Evolutionary conservation across 1,140 invertebrate species (phyloP).

Genomic region (Fopius arisanus): DNA sequence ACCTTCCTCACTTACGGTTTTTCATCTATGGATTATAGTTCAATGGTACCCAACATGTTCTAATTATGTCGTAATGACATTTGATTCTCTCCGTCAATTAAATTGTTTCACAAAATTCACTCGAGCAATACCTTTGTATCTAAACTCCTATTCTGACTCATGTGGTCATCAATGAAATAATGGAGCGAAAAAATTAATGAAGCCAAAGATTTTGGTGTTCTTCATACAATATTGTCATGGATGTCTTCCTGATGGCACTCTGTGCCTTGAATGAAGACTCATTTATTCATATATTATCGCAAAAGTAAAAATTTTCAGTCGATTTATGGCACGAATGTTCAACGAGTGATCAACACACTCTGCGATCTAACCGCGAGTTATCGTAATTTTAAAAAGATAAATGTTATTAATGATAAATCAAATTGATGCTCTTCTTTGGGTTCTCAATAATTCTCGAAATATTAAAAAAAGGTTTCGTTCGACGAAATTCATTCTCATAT

Average conservation of each 20-base stretch:
- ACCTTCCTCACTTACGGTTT: constrained; percentile 17
- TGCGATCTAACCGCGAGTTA: neutral
- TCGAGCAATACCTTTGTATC: neutral
- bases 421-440: constrained; percentile 27
- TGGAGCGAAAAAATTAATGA: constrained; percentile 4
- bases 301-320: constrained; percentile 15
- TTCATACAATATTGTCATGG: constrained; percentile 46
- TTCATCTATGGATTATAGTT: constrained; percentile 17
- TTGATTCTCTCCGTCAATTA: constrained; percentile 19
- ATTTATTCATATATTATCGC: neutral
- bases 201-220: constrained; percentile 31
- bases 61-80: constrained; percentile 24
- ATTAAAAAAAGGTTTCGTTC: neutral
- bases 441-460: neutral
- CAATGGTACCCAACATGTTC: constrained; percentile 26
- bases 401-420: neutral
- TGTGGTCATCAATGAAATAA: neutral
- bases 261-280: neutral
- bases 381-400: neutral
- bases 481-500: too few species aligned
- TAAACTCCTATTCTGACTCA: neutral
- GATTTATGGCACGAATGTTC: constrained; percentile 8
- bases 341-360: neutral
- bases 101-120: constrained; percentile 21
- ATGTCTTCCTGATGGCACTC: constrained; percentile 5